phyloP scores from a whole-genome alignment of 2,113 vertebrate species.

The Dolichallabes microphthalmus region DNA sequence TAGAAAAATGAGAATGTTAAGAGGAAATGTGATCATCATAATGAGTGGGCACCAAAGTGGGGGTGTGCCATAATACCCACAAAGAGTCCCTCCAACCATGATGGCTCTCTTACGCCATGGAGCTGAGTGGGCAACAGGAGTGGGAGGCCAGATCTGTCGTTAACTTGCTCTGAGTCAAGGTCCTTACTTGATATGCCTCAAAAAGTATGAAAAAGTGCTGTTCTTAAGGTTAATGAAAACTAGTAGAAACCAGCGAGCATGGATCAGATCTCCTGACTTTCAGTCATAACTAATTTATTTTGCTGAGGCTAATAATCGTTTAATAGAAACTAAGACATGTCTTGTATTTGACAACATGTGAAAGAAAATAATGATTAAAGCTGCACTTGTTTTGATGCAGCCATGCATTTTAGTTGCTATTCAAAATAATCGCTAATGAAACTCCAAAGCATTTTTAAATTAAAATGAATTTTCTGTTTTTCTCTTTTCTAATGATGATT shows the following conservation, averaged over 20 bases:
- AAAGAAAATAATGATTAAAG: neutral
- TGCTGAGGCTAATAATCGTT: neutral
- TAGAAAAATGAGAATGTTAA: neutral
- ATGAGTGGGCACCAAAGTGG: neutral
- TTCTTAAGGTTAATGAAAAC: neutral
- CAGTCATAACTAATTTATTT: neutral
- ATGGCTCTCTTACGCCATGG: neutral
- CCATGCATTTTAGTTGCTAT: neutral
- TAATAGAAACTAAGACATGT: neutral
- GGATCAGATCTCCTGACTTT: neutral
- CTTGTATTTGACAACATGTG: neutral
- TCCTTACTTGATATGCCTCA: neutral
- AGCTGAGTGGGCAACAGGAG: conserved; percentile 6
- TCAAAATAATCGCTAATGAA: neutral
- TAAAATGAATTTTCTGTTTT: neutral
- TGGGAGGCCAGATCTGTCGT: conserved; percentile 16
- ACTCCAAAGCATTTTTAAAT: neutral
- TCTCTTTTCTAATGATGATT: neutral
- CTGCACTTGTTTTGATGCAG: neutral
- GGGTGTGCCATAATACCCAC: conserved; percentile 17
- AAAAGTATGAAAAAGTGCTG: neutral
- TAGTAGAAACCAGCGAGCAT: neutral
- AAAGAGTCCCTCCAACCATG: conserved; percentile 18
- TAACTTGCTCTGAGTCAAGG: conserved; percentile 2
- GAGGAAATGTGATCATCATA: conserved; percentile 20